Conservation (phyloP, 2,888 invertebrate species). For the Slavum lentiscoides region DNA sequence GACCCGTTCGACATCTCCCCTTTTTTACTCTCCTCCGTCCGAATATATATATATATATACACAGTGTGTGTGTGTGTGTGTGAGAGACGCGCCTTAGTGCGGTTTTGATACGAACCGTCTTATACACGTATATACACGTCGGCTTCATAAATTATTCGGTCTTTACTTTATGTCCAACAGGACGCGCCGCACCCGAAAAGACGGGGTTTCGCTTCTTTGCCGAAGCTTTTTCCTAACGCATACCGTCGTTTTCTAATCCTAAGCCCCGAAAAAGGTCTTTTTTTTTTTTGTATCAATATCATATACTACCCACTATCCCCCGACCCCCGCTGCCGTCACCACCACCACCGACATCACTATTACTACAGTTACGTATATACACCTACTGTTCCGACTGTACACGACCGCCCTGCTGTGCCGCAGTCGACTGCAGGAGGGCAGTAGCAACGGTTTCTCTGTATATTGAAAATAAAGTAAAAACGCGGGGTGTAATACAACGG, state of each 20-base stretch:
- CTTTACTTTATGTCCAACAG: conserved; percentile 46
- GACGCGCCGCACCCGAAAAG: conserved; percentile 4
- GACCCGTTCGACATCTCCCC: conserved; percentile 6
- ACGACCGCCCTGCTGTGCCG: no score
- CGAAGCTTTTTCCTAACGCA: conserved; percentile 5
- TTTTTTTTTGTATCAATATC: conserved; percentile 27
- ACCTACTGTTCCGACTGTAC: neutral
- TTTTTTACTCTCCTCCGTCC: neutral
- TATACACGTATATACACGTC: neutral
- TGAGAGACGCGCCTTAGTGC: neutral
- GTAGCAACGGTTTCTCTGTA: neutral
- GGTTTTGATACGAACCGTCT: conserved; percentile 34
- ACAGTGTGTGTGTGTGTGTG: neutral
- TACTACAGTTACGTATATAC: neutral
- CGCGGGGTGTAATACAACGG: conserved; percentile 17
- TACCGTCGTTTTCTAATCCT: conserved; percentile 35
- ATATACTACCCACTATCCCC: neutral
- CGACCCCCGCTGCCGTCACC: neutral
- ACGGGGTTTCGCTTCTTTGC: conserved; percentile 1
- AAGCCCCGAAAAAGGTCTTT: conserved; percentile 23
- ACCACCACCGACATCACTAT: neutral
- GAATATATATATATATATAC: neutral
- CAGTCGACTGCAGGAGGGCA: no score
- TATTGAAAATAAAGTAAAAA: conserved; percentile 47
- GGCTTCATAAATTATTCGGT: conserved; percentile 51